Evolutionary conservation across 2,888 invertebrate genomes (phyloP).

Genomic region (Drosophila sordidula): DNA sequence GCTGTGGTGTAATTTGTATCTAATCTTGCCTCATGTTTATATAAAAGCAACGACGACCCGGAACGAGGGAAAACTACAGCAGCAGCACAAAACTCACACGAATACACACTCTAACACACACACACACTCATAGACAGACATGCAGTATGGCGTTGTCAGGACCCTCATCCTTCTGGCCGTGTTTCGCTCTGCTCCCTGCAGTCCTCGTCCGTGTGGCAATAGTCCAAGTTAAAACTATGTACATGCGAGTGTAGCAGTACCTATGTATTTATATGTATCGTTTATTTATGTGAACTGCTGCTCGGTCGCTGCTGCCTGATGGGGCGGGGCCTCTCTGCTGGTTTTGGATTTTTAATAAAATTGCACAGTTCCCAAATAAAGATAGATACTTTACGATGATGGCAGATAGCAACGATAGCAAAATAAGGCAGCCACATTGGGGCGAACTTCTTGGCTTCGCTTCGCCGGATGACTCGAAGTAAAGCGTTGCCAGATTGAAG

Average conservation of each 20-base stretch:
- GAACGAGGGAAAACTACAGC: constrained; percentile 47
- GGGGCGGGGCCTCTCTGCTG: constrained; percentile 19
- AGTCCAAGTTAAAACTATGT: constrained; percentile 34
- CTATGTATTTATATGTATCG: constrained; percentile 35
- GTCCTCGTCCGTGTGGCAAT: constrained; percentile 9
- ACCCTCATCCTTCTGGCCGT: constrained; percentile 26
- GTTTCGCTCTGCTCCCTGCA: constrained; percentile 9
- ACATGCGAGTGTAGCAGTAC: constrained; percentile 2
- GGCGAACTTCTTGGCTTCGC: background rate
- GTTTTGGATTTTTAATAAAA: constrained; percentile 80
- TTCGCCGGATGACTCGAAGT: background rate
- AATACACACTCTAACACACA: constrained; percentile 1
- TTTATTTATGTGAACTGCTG: constrained; percentile 52
- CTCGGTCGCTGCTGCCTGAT: constrained; percentile 32
- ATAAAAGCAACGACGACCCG: constrained; percentile 70
- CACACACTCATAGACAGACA: constrained; percentile 20
- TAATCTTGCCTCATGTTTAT: constrained; percentile 81
- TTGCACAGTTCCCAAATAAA: constrained; percentile 79
- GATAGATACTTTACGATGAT: constrained; percentile 81
- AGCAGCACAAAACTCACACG: constrained; percentile 3
- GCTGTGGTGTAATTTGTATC: constrained; percentile 81
- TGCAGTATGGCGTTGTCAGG: constrained; percentile 72
- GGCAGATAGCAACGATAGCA: constrained; percentile 65
- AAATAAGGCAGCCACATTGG: constrained; percentile 33
- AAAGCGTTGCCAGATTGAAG: constrained; percentile 43